phyloP scores from a whole-genome alignment of 2,113 vertebrate species.

The Ginglymostoma cirratum region DNA sequence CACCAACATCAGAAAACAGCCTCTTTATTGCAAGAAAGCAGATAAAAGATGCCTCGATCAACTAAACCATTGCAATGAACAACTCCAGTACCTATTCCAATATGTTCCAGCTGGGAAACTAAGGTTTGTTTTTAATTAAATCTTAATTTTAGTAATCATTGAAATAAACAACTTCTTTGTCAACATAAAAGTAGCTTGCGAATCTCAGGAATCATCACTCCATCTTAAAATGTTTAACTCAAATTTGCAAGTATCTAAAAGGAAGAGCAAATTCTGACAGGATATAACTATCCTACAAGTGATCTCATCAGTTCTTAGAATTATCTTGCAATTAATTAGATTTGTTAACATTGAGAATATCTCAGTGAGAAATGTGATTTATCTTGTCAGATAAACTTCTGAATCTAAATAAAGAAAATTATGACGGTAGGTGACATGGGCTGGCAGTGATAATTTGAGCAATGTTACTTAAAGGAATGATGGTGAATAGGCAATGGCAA shows the following conservation, averaged over 20 bases:
- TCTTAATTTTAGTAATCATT: not conserved
- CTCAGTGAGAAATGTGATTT: no score
- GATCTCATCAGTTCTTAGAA: not conserved
- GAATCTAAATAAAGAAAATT: no score
- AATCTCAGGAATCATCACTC: no score
- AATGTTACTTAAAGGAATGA: no score
- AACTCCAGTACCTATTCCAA: not conserved
- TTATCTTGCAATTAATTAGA: no score
- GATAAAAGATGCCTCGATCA: not conserved
- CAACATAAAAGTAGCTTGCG: not conserved
- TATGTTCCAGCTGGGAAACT: not conserved
- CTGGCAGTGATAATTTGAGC: no score
- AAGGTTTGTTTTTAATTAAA: not conserved
- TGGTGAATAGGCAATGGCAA: no score
- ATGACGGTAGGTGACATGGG: no score
- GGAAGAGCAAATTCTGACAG: not conserved
- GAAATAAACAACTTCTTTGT: not conserved
- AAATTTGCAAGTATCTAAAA: not conserved
- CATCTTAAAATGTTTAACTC: no score
- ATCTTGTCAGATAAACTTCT: no score
- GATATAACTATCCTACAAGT: not conserved
- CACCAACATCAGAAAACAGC: not conserved
- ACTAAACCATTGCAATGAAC: not conserved
- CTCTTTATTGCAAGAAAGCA: not conserved
- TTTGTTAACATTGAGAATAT: no score